These are phyloP conservation scores for Caenorhabditis plicata DNA, from an alignment of 2,888 invertebrate species.

Conservation along the genomic window DNA sequence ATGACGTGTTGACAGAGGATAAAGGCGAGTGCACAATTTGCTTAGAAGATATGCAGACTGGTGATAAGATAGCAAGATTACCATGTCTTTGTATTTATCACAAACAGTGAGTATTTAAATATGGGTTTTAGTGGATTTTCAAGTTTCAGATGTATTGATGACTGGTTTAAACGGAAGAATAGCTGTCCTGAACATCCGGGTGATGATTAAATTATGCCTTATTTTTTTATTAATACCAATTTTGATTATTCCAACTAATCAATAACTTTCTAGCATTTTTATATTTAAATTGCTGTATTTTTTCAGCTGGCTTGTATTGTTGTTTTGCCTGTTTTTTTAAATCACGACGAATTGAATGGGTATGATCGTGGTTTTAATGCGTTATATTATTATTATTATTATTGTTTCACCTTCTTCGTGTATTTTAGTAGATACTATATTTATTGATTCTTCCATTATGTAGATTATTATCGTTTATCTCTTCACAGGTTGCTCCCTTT, in stretches of 20 bases:
- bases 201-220: conserved; percentile 70
- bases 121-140: not conserved
- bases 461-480: no score
- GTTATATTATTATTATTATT: no score
- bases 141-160: conserved; percentile 91
- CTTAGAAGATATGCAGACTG: conserved; percentile 90
- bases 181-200: conserved; percentile 98
- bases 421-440: no score
- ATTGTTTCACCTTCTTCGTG: no score
- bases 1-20: conserved; percentile 91
- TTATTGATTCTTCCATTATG: no score
- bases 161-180: conserved; percentile 98
- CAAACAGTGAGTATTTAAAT: conserved; percentile 77
- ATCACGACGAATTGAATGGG: no score
- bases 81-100: conserved; percentile 99
- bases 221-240: not conserved
- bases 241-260: no score
- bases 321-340: not conserved
- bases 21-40: conserved; percentile 99
- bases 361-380: no score
- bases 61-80: conserved; percentile 94
- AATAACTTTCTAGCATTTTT: no score
- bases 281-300: not conserved
- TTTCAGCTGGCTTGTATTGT: not conserved
- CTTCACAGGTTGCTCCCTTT: no score